Evolutionary conservation across 2,113 vertebrate species (phyloP).

Genomic region (Scatophagus argus): DNA sequence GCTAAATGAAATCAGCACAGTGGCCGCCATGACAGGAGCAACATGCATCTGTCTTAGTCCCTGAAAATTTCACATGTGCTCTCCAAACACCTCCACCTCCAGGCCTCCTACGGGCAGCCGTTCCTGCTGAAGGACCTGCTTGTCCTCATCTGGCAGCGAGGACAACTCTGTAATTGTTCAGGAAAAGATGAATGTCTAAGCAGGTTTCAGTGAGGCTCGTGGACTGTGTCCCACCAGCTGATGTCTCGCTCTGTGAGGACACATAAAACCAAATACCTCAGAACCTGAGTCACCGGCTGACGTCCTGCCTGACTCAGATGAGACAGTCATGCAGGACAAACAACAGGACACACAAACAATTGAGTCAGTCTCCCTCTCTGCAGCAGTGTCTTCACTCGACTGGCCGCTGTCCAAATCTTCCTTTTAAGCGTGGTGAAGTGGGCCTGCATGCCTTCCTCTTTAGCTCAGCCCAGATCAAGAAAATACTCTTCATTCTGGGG

Average conservation of each 20-base stretch:
- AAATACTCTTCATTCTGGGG: conserved; percentile 62
- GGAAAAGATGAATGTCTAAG: background rate
- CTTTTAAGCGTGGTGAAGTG: conserved; percentile 53
- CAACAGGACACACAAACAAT: conserved; percentile 21
- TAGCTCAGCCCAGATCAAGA: conserved; percentile 68
- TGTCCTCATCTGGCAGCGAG: background rate
- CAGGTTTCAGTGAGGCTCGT: background rate
- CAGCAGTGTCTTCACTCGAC: conserved; percentile 2
- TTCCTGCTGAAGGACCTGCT: background rate
- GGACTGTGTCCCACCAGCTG: conserved; percentile 18
- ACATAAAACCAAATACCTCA: conserved; percentile 16
- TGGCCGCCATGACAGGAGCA: background rate
- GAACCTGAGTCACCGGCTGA: conserved; percentile 19
- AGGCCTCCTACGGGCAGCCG: background rate
- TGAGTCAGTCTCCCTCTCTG: conserved; percentile 7
- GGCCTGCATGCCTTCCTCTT: conserved; percentile 64
- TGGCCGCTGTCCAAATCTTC: conserved; percentile 38
- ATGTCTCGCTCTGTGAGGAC: conserved; percentile 24
- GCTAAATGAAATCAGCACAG: background rate
- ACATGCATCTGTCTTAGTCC: background rate
- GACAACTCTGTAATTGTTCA: background rate
- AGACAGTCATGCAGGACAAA: background rate
- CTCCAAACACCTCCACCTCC: background rate
- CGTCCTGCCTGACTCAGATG: conserved; percentile 21
- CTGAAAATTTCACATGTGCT: background rate